These are phyloP conservation scores for Lasioglossum calceatum DNA, from an alignment of 2,888 invertebrate species.

Conservation along the genomic window DNA sequence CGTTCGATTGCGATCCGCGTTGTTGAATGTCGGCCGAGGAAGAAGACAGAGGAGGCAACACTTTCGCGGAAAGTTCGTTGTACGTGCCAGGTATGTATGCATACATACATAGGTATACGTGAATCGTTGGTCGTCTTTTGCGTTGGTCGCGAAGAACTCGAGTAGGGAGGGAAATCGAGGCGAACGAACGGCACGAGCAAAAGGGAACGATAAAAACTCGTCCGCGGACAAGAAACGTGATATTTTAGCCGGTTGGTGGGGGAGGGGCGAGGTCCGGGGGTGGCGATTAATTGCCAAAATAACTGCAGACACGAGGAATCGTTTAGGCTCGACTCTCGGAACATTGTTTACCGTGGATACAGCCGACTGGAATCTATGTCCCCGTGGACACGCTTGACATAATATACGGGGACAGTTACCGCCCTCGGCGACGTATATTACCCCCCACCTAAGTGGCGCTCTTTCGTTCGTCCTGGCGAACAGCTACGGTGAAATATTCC, in stretches of 20 bases:
- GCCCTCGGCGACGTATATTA: constrained; percentile 80
- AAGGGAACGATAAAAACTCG: constrained; percentile 48
- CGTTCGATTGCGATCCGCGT: not conserved
- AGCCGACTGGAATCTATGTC: constrained; percentile 71
- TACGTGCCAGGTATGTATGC: constrained; percentile 29
- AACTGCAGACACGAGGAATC: constrained; percentile 81
- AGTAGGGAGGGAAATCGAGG: not conserved
- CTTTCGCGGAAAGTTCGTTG: constrained; percentile 37
- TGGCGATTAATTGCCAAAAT: constrained; percentile 81
- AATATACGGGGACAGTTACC: constrained; percentile 82
- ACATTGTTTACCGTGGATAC: constrained; percentile 74
- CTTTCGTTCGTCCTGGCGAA: constrained; percentile 44
- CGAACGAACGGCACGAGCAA: not conserved
- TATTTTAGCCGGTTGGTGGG: constrained; percentile 39
- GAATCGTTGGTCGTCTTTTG: constrained; percentile 42
- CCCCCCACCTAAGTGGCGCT: constrained; percentile 75
- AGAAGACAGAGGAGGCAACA: not conserved
- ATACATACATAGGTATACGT: not conserved
- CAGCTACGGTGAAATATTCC: constrained; percentile 56
- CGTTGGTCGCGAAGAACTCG: constrained; percentile 8
- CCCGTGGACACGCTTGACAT: constrained; percentile 75
- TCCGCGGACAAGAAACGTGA: constrained; percentile 49
- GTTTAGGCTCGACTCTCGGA: constrained; percentile 76
- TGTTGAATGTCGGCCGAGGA: not conserved
- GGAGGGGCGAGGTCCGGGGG: constrained; percentile 36